Conservation (phyloP, 2,888 invertebrate species). For the Platerodrilus igneus region DNA sequence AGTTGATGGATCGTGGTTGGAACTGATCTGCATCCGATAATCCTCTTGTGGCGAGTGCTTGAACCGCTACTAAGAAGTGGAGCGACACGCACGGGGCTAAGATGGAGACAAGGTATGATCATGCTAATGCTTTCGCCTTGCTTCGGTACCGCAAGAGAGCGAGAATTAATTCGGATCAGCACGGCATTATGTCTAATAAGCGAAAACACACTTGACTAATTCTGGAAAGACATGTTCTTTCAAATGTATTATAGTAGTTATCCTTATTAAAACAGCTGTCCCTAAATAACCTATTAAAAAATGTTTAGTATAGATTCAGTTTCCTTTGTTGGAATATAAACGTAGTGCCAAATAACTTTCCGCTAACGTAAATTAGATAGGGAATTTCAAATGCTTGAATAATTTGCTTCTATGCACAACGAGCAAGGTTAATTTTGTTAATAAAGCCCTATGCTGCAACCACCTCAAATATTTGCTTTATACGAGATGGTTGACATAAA, state of each 20-base stretch:
- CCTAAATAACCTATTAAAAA: not conserved
- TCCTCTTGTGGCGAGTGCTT: conserved; percentile 47
- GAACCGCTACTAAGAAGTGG: conserved; percentile 44
- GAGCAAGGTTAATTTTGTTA: conserved; percentile 44
- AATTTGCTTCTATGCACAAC: conserved; percentile 34
- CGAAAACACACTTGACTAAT: conserved; percentile 46
- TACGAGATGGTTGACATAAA: conserved; percentile 47
- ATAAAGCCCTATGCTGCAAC: conserved; percentile 42
- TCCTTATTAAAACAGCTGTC: no score
- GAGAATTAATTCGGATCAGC: conserved; percentile 45
- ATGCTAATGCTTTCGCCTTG: conserved; percentile 49
- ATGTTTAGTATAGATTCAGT: not conserved
- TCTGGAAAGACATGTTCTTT: conserved; percentile 31
- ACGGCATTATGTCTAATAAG: conserved; percentile 47
- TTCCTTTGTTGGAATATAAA: no score
- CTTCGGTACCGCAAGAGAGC: conserved; percentile 45
- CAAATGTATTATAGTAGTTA: no score
- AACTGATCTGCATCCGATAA: conserved; percentile 46
- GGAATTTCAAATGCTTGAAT: conserved; percentile 28
- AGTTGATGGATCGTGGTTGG: conserved; percentile 35
- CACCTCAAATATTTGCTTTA: conserved; percentile 46
- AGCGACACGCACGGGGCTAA: conserved; percentile 44
- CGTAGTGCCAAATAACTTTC: no score
- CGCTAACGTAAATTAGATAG: no score
- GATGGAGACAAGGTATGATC: conserved; percentile 48